Evolutionary conservation across 2,888 invertebrate genomes (phyloP).

Genomic region (Carabus problematicus): DNA sequence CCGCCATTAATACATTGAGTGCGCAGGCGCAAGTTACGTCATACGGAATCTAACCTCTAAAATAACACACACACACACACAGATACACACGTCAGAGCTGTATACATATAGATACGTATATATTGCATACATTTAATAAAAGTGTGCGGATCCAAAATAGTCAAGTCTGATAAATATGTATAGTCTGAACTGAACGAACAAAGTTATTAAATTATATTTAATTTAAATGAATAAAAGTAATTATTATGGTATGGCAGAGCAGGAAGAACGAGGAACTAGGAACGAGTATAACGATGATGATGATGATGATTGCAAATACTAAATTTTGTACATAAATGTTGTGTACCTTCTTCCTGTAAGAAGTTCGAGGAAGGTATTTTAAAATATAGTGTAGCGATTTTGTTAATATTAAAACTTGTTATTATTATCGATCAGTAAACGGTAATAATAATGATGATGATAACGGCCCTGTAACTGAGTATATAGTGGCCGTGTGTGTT

Average conservation of each 20-base stretch:
- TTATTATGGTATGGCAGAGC: conserved; percentile 2
- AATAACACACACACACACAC: neutral
- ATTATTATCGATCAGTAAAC: conserved; percentile 33
- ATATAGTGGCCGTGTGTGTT: too few relatives aligned
- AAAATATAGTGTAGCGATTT: conserved; percentile 38
- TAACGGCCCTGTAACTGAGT: neutral
- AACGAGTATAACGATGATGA: too few relatives aligned
- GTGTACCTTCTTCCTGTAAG: conserved; percentile 24
- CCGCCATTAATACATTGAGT: conserved; percentile 28
- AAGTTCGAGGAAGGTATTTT: conserved; percentile 24
- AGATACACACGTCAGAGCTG: neutral
- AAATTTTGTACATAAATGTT: conserved; percentile 40
- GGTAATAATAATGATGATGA: conserved; percentile 17
- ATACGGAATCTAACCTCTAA: conserved; percentile 1
- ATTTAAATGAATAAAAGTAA: conserved; percentile 34
- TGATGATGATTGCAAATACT: neutral
- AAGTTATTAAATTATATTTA: conserved; percentile 39
- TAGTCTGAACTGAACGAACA: conserved; percentile 54
- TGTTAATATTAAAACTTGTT: conserved; percentile 38
- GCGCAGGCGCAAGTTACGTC: neutral
- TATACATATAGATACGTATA: neutral
- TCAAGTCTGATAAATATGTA: conserved; percentile 57
- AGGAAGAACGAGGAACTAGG: neutral
- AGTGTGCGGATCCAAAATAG: conserved; percentile 25
- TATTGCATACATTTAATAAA: neutral